Evolutionary conservation across 2,888 invertebrate species (phyloP).

Genomic region (Drosophila longiperda): DNA sequence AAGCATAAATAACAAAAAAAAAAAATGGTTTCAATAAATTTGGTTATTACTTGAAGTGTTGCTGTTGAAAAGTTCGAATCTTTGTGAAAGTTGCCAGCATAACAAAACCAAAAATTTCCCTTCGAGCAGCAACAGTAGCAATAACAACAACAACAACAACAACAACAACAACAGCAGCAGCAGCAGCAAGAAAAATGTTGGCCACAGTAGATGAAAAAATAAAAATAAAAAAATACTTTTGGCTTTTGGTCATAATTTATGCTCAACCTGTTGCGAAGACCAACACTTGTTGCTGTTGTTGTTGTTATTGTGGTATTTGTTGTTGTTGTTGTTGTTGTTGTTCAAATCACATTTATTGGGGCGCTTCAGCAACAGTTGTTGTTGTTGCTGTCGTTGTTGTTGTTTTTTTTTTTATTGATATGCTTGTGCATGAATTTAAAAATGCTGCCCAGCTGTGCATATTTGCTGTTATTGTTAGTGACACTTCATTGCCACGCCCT

Average conservation of each 20-base stretch:
- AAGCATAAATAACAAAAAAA: background rate
- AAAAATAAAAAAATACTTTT: conserved; percentile 11
- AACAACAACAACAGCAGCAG: background rate
- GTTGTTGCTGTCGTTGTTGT: conserved; percentile 14
- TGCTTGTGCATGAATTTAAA: conserved; percentile 49
- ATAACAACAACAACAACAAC: background rate
- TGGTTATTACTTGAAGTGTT: conserved; percentile 23
- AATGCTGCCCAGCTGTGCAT: conserved; percentile 45
- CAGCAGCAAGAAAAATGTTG: conserved; percentile 43
- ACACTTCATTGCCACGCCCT: background rate
- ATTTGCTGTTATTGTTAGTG: conserved; percentile 32
- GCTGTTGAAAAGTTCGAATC: conserved; percentile 36
- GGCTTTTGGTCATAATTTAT: conserved; percentile 69
- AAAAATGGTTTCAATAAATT: conserved; percentile 31
- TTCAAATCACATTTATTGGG: conserved; percentile 21
- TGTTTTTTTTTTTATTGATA: conserved; percentile 31
- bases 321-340: conserved; percentile 11
- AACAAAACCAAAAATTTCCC: conserved; percentile 60
- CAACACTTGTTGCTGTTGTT: conserved; percentile 23
- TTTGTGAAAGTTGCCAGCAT: conserved; percentile 69
- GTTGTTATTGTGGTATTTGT: conserved; percentile 4
- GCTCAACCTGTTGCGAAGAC: conserved; percentile 68
- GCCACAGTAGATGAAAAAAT: conserved; percentile 32
- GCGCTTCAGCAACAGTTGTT: conserved; percentile 8
- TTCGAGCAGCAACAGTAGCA: conserved; percentile 17